Evolutionary conservation across 2,113 vertebrate genomes (phyloP), one percentile per base, ranked within the genome.

Genomic region (Oenanthe melanoleuca): DNA sequence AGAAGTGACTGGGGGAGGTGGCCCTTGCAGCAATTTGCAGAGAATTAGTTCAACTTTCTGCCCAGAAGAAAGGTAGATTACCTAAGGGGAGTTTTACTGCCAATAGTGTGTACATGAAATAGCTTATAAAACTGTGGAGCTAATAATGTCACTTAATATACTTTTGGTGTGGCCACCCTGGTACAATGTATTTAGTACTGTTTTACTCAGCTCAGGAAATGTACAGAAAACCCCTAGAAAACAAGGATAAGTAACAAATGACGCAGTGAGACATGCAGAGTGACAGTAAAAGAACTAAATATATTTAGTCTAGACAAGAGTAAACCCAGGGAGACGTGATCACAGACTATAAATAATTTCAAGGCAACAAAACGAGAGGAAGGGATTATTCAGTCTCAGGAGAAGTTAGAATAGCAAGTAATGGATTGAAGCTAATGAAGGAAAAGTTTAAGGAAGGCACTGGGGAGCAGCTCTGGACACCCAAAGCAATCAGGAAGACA

Each of bases 231-330:
- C 11, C 56, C 74, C 14, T 0, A 73, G 60, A 94, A 95, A 95
- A 74, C 34, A 71, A n/a, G 40, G 25, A 15, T 83, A 66, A 80
- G 56, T 93, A 93, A 92, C 71, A 93, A 95, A 80, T 4, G 4
- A 73, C 0, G 4, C 78, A 82, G 80, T 65, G 80, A 89, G 85
- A 73, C 60, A 83, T 5, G 0, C 52, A 78, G 47, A 90, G 88
- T 94, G 94, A 94, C 93, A 84, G 71, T 95, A 86, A 95, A 96
- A 95, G 64, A 92, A 67, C 93, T 96, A 96, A 96, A 97, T 95
- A 96, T 95, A 90, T 96, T 95, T 96, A 92, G 94, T 95, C 95
- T 96, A 97, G 95, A 97, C 94, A 88, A 90, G 75, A 94, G 90
- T 83, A 96, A 96, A 92, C 67, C 94, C 92, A 86, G 79, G 37